These are phyloP conservation scores for Sitophilus oryzae DNA, from an alignment of 1,140 invertebrate genomes.

Conservation along the genomic window DNA sequence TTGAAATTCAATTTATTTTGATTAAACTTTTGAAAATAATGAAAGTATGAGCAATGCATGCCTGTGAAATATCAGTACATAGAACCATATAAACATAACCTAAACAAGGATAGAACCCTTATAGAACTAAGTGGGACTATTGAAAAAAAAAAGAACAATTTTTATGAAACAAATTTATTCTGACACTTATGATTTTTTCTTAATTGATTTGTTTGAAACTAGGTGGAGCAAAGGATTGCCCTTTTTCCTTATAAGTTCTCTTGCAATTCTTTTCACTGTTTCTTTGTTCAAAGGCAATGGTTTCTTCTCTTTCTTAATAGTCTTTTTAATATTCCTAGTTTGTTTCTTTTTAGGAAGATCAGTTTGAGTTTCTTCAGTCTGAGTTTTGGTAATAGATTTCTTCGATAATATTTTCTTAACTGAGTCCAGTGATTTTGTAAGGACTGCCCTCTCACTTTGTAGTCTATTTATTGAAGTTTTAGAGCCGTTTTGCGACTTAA, in stretches of 20 bases:
- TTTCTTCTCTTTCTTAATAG: conserved; percentile 12
- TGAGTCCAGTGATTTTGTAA: conserved; percentile 14
- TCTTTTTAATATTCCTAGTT: neutral
- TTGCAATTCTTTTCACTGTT: conserved; percentile 19
- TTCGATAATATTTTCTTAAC: conserved; percentile 5
- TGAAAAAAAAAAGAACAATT: too few species aligned
- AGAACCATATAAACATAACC: too few species aligned
- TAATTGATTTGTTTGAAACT: conserved; percentile 1
- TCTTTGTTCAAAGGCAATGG: conserved; percentile 3
- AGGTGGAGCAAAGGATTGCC: conserved; percentile 15
- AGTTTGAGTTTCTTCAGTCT: conserved; percentile 14
- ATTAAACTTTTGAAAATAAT: too few species aligned
- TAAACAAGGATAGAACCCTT: too few species aligned
- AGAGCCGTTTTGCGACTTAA: neutral
- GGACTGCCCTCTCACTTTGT: neutral
- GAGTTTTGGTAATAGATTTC: neutral
- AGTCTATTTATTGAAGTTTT: neutral
- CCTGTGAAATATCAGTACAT: too few species aligned
- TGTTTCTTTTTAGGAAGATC: neutral
- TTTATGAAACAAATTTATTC: too few species aligned
- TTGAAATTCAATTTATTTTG: too few species aligned
- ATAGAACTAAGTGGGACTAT: too few species aligned
- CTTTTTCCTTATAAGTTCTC: conserved; percentile 16
- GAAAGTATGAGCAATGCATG: too few species aligned
- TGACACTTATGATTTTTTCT: too few species aligned